Percentiles rank a stretch among this genome's conserved stretches.
Evolutionary conservation across 1,140 invertebrate genomes (phyloP).

Genomic region (Carcinoscorpius rotundicauda): DNA sequence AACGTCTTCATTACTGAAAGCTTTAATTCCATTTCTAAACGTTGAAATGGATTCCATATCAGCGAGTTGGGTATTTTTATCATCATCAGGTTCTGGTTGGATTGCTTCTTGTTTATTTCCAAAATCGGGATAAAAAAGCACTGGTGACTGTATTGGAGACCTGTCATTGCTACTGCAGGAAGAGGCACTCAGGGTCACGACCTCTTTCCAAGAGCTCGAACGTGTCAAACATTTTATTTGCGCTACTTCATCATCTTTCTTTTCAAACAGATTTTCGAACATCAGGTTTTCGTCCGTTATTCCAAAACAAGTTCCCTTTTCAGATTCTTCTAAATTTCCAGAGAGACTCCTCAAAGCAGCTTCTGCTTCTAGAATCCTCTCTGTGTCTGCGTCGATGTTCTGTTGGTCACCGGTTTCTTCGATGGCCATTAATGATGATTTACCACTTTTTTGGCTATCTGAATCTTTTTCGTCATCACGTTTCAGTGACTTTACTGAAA

Average conservation of each 20-base stretch:
- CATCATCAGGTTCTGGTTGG: not conserved
- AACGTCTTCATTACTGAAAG: not conserved
- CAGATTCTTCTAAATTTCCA: slow-evolving; percentile 33
- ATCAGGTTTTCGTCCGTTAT: slow-evolving; percentile 51
- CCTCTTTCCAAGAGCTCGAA: slow-evolving; percentile 40
- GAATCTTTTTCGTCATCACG: too few species aligned
- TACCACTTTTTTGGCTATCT: too few species aligned
- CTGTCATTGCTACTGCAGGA: slow-evolving; percentile 16
- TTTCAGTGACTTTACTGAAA: too few species aligned
- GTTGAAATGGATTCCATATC: not conserved
- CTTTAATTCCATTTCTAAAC: slow-evolving; percentile 1
- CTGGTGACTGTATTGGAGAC: slow-evolving; percentile 19
- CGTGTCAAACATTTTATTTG: not conserved
- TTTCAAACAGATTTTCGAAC: slow-evolving; percentile 72
- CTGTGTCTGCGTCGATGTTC: slow-evolving; percentile 52
- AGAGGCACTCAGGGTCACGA: slow-evolving; percentile 46
- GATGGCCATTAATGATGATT: too few species aligned
- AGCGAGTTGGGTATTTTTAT: too few species aligned
- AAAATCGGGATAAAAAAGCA: too few species aligned
- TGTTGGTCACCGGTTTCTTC: not conserved
- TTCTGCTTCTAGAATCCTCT: slow-evolving; percentile 69
- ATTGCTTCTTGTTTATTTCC: not conserved
- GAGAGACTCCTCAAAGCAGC: slow-evolving; percentile 67
- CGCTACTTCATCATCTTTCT: slow-evolving; percentile 38
- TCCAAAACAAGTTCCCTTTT: slow-evolving; percentile 32